Evolutionary conservation across 2,888 invertebrate species (phyloP), one percentile per base, ranked within the genome.

Genomic region (Mechanitis messenoides): DNA sequence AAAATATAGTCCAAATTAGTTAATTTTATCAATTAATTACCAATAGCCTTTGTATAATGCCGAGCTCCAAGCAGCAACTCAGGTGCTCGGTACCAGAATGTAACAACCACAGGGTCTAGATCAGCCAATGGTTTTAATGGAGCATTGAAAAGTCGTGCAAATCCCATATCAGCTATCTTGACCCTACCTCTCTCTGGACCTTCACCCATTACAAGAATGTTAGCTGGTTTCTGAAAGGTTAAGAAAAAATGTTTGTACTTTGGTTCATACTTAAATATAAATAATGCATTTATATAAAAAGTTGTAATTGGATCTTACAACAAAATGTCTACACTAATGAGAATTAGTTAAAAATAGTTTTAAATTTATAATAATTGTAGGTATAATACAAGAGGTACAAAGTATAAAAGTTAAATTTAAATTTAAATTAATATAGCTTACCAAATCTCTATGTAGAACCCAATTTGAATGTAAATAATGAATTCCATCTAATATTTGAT

Each of bases 151-250:
- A 99, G 91, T 67, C 99, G 92, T 0, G 99, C 99, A 90, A 99
- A 99, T 1, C 99, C 99, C 98, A 99, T 98, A 81, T 99, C 99
- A 35, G 99, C 99, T 77, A 98, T 98, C 91, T 98, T 98, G 0
- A 98, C 98, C 69, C 98, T 91, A 1, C 99, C 99, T 71, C 99
- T 91, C 84, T 99, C 98, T 42, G 95, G 94, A 0, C 98, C 99
- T 90, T 99, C 99, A 7, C 99, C 99, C 98, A 99, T 99, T 33
- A 99, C 98, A 66, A 99, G 91, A 78, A 99, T 99, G 85, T 99
- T 99, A 3, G 99, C 99, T 60, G 98, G 98, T 93, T 99, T 99
- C 93, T 96, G 83, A 54, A 80, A 77, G 58, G 1, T 42, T 42
- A 9, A 42, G 42, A 42, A 42, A 42, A 9, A 42, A 42, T 42